Conservation (phyloP, 2,888 invertebrate species). For the Noctua janthe region DNA sequence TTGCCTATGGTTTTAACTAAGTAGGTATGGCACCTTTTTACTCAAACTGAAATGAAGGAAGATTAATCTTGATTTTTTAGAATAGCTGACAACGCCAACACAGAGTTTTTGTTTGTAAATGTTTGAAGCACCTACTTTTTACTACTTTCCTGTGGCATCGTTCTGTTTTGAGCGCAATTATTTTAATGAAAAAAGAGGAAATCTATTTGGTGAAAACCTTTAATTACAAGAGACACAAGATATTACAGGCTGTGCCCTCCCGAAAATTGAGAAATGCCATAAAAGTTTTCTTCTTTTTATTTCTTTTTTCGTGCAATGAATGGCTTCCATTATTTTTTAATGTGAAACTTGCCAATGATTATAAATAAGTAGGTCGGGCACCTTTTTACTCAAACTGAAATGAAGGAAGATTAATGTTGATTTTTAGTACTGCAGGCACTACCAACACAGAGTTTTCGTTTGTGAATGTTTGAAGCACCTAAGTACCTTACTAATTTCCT, state of each 20-base stretch:
- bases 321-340: neutral
- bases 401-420: neutral
- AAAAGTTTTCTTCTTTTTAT: slow-evolving; percentile 18
- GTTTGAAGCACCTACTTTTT: too few relatives aligned
- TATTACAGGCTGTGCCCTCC: neutral
- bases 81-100: neutral
- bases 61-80: too few relatives aligned
- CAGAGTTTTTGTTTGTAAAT: too few relatives aligned
- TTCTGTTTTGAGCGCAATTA: neutral
- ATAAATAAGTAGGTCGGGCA: neutral
- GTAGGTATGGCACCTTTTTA: neutral
- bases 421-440: neutral
- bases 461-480: too few relatives aligned
- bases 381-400: neutral
- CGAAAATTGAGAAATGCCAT: slow-evolving; percentile 6
- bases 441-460: too few relatives aligned
- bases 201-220: slow-evolving; percentile 7
- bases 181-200: neutral
- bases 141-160: neutral
- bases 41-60: neutral
- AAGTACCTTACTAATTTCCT: neutral
- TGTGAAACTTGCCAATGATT: neutral
- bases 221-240: too few relatives aligned
- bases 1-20: neutral
- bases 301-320: neutral